phyloP scores from a whole-genome alignment of 1,140 invertebrate species.

The Lasioglossum baleicum region DNA sequence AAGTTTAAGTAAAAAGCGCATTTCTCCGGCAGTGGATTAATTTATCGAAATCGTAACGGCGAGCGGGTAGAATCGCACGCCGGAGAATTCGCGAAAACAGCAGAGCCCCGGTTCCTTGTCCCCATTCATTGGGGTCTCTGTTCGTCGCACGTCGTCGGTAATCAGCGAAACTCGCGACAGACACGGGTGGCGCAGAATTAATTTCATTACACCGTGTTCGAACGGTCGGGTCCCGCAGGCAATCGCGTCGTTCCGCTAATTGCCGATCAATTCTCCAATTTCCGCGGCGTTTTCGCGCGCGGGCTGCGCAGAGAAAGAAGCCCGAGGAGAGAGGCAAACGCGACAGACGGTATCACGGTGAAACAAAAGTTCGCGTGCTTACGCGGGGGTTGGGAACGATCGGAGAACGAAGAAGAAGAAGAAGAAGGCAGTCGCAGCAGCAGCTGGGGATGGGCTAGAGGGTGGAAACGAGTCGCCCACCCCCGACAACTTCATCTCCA shows the following conservation, averaged over 20 bases:
- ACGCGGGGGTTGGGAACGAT: neutral
- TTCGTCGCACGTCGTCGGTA: neutral
- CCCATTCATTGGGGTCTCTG: neutral
- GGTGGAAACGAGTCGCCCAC: neutral
- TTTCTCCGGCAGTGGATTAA: too few relatives aligned
- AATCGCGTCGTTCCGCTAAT: conserved; percentile 27
- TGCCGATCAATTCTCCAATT: conserved; percentile 39
- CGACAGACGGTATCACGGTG: neutral
- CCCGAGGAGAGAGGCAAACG: neutral
- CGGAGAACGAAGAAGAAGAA: neutral
- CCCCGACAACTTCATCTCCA: conserved; percentile 27
- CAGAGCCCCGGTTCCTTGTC: neutral
- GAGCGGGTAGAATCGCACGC: neutral
- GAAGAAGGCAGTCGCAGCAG: neutral
- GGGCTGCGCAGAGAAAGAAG: neutral
- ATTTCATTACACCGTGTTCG: conserved; percentile 9
- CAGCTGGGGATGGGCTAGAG: neutral
- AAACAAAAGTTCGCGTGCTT: neutral
- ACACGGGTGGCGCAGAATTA: neutral
- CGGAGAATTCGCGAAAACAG: neutral
- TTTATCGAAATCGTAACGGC: too few relatives aligned
- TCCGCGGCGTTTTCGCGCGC: conserved; percentile 21
- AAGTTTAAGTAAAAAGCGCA: too few relatives aligned
- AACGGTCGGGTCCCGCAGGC: neutral
- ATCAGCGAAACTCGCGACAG: neutral